These are phyloP conservation scores for Acanthoscelides obtectus DNA, from an alignment of 2,888 invertebrate genomes.

Conservation along the genomic window DNA sequence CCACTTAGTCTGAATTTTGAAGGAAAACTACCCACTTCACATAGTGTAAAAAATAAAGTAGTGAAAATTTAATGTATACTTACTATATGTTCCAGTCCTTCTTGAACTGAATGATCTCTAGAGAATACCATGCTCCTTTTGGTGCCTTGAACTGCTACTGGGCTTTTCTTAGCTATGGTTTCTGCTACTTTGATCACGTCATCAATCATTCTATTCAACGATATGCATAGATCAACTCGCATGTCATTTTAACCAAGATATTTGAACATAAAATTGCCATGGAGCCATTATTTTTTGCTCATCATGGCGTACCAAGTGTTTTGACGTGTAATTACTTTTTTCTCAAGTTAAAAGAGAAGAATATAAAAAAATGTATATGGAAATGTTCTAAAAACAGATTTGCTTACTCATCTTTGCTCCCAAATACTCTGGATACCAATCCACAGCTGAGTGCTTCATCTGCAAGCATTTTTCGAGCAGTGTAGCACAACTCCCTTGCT, in stretches of 20 bases:
- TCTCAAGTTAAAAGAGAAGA: neutral
- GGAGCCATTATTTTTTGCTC: too few relatives aligned
- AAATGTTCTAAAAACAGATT: too few relatives aligned
- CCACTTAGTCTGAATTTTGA: too few relatives aligned
- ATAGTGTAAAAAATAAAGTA: too few relatives aligned
- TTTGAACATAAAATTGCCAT: too few relatives aligned
- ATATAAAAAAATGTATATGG: neutral
- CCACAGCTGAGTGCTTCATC: conserved; percentile 79
- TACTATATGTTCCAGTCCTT: conserved; percentile 89
- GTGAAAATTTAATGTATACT: too few relatives aligned
- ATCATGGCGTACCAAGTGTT: too few relatives aligned
- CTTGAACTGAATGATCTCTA: conserved; percentile 79
- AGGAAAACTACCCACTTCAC: too few relatives aligned
- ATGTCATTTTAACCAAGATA: neutral
- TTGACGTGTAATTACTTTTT: too few relatives aligned
- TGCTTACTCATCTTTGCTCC: conserved; percentile 64
- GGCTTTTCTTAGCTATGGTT: conserved; percentile 82
- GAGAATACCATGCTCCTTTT: conserved; percentile 82
- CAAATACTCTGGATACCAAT: conserved; percentile 72
- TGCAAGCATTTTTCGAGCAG: conserved; percentile 75
- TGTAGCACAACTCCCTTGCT: conserved; percentile 81
- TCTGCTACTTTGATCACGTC: conserved; percentile 71
- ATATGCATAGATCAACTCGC: neutral
- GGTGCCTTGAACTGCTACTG: conserved; percentile 89
- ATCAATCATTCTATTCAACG: conserved; percentile 60